Percentiles rank a stretch among this genome's conserved stretches.
These are phyloP conservation scores for Tetramorium simillimum DNA, from an alignment of 1,140 invertebrate genomes.

Conservation along the genomic window DNA sequence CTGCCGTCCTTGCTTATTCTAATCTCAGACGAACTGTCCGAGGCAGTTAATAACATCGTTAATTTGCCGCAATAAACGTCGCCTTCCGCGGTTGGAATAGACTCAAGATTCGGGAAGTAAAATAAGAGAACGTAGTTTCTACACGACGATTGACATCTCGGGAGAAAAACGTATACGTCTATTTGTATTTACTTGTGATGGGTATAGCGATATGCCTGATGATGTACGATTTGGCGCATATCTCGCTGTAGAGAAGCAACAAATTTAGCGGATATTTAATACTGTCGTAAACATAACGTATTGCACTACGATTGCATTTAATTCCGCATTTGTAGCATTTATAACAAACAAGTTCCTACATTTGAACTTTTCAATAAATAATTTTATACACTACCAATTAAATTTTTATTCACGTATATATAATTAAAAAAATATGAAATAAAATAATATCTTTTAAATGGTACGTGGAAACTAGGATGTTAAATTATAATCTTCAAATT, in stretches of 20 bases:
- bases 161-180: slow-evolving; percentile 3
- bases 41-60: slow-evolving; percentile 8
- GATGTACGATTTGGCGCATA: slow-evolving; percentile 23
- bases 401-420: neutral
- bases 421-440: neutral
- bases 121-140: neutral
- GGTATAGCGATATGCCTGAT: neutral
- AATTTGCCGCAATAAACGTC: slow-evolving; percentile 55
- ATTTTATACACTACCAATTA: neutral
- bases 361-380: neutral
- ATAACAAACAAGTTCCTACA: neutral
- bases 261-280: slow-evolving; percentile 19
- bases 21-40: slow-evolving; percentile 32
- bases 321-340: neutral
- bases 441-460: neutral
- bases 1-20: slow-evolving; percentile 32
- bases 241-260: neutral
- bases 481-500: neutral
- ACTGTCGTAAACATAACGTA: neutral
- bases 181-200: slow-evolving; percentile 19
- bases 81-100: slow-evolving; percentile 23
- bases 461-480: neutral
- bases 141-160: slow-evolving; percentile 6
- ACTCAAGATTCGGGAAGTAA: slow-evolving; percentile 40
- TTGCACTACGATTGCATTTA: neutral